Base-by-base conservation (phyloP, 1,140 invertebrate genomes). In the Galleria mellonella region DNA sequence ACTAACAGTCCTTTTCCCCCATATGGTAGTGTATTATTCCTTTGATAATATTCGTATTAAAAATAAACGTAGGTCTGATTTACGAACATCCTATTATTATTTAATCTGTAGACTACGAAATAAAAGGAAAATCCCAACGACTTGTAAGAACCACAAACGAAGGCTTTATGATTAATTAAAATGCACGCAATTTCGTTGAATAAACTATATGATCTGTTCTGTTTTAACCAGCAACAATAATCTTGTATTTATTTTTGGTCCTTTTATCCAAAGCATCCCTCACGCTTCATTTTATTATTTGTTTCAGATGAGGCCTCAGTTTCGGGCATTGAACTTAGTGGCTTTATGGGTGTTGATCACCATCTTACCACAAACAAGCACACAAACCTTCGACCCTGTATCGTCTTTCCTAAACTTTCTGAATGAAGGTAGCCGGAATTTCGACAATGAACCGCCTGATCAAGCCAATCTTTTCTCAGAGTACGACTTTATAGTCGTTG, bases 401-500 rank as follows among this genome's bases (percentile, higher is more conserved):
- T 38, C 61, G 14, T 82, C 82, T 0, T 42, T 85, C 6, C 53
- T 77, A 43, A 68, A 78, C 14, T 85, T 85, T 43, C 49, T 85
- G 2, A 49, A 64, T 47, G 82, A 85, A 48, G 82, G 82, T 37
- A 56, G 69, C 7, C 47, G 46, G 9, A 77, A 83, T 31, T 53
- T 75, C 4, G 73, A 82, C 44, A 70, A 61, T 10, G 82, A 85
- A 65, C 82, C 82, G 10, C 65, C 70, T 1, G 82, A 85, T 32
- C 61, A 67, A 31, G 28, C 37, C 4, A 72, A 60, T 30, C 46
- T 83, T 13, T 60, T 83, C 9, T 51, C 60, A 7, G 78, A 86
- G 60, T 87, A 85, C 37, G 83, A 87, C 44, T 87, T 86, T 30
- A 84, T 87, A 36, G 48, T 87, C 9, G 72, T 87, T 4, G 83